Evolutionary conservation across 2,797 vertebrate genomes (phyloP), one percentile per base, ranked within the genome.

Genomic region (Chaenodraco wilsoni): DNA sequence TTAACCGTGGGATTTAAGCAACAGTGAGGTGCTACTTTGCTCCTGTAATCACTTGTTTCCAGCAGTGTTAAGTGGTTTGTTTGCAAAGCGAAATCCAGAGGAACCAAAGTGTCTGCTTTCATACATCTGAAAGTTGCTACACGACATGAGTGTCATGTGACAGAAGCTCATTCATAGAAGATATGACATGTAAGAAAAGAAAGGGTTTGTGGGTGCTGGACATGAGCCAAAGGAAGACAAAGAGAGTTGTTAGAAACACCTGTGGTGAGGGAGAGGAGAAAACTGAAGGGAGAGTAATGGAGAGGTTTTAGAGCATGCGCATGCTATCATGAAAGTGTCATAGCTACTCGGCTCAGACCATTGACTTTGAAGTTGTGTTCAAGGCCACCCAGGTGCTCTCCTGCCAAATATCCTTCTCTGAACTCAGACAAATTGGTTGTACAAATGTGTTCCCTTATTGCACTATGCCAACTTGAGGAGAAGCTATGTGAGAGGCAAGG

Each of bases 321-420:
- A 86, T 76, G 81, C 84, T 85, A 87, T 90, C 85, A 87, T 78
- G 78, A 79, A 70, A 82, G 76, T 88, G 87, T 90, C 87, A 87
- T 59, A 85, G 88, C 79, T 81, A 58, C 79, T 79, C 68, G 76
- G 55, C 72, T 84, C 74, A 83, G 75, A 82, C 87, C 82, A 87
- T 87, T 90, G 94, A 94, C 94, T 94, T 93, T 94, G 88, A 84
- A 86, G 81, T 79, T 81, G 65, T 87, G 89, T 93, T 94, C 92
- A 95, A 93, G 94, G 93, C 90, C 89, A 85, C 75, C 56, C 68
- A 78, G 78, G 67, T 83, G 79, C 75, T 83, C 68, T 69, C 71
- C 79, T 90, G 92, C 92, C 93, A 94, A 88, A 91, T 87, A 78
- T 84, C 74, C 76, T 83, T 88, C 81, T 89, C 70, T 78, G 63